These are phyloP conservation scores for Tachypleus tridentatus DNA, from an alignment of 1,140 invertebrate species.

Conservation along the genomic window DNA sequence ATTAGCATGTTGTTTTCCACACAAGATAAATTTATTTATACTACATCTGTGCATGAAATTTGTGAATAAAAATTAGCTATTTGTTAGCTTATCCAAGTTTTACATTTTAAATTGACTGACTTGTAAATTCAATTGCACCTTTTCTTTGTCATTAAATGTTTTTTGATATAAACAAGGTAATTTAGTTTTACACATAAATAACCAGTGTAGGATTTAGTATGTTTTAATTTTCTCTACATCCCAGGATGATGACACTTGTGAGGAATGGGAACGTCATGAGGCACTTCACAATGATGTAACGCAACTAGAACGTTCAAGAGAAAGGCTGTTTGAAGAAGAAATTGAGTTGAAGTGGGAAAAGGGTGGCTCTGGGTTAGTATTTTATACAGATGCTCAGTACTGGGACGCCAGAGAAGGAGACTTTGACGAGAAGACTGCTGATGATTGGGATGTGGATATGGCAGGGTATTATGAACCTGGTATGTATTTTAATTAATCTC, in stretches of 20 bases:
- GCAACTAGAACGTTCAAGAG: slow-evolving; percentile 38
- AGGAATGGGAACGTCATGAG: slow-evolving; percentile 44
- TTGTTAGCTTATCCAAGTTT: too few relatives aligned
- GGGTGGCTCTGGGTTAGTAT: slow-evolving; percentile 48
- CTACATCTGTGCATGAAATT: too few relatives aligned
- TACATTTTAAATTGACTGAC: too few relatives aligned
- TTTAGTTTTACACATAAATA: slow-evolving; percentile 12
- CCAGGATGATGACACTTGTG: slow-evolving; percentile 6
- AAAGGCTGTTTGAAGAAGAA: slow-evolving; percentile 44
- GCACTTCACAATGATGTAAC: slow-evolving; percentile 45
- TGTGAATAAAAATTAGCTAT: too few relatives aligned
- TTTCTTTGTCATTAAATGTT: slow-evolving; percentile 4
- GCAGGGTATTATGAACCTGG: slow-evolving; percentile 41
- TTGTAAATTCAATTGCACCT: neutral
- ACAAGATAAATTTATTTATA: too few relatives aligned
- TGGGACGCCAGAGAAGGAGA: slow-evolving; percentile 44
- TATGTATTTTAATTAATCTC: slow-evolving; percentile 8
- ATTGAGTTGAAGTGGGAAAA: slow-evolving; percentile 51
- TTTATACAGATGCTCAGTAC: slow-evolving; percentile 46
- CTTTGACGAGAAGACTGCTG: slow-evolving; percentile 46
- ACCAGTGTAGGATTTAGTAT: neutral
- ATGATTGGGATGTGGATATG: slow-evolving; percentile 51
- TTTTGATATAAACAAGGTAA: slow-evolving; percentile 2
- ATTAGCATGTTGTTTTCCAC: too few relatives aligned
- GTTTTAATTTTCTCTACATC: slow-evolving; percentile 27